Base-by-base conservation (phyloP, 2,888 invertebrate species). In the Heliconius cydno region DNA sequence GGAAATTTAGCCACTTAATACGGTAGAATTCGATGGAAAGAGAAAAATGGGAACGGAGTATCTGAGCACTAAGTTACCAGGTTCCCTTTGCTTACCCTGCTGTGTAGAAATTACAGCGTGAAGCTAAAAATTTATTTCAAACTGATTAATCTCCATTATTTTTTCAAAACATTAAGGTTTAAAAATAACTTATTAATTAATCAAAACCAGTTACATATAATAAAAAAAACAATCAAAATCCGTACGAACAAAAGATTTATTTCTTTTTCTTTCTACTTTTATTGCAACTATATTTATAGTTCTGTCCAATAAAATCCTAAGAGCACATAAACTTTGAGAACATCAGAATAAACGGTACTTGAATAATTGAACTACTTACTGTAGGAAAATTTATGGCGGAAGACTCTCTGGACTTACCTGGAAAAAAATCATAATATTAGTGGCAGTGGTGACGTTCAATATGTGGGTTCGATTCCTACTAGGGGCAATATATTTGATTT, bases 311-410 rank as follows among this genome's bases (percentile, higher is more conserved):
- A 75, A 75, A 75, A 75, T 41, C 38, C 22, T 34, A 66, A 66
- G 30, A 41, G 41, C 71, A 10, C 65, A 72, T 78, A 46, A 73
- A 60, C 34, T 25, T 34, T 60, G 60, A 25, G 38, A 34, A 73
- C 25, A 60, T 60, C 73, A 25, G 65, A 72, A 78, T 65, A 72
- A 77, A 34, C 38, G 66, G 46, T 76, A 19, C 38, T 57, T 78
- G 78, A 67, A 78, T 78, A 73, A 78, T 73, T 73, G 67, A 73
- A 73, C 46, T 52, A 52, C 78, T 78, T 57, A 78, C 78, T 67
- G 34, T 73, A 67, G 72, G 22, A 52, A 6, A 57, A 57, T 73
- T 66, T 78, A 73, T 78, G 38, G 73, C 38, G 30, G 30, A 25
- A 22, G 12, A 13, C 19, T 41, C 34, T 13, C 60, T 10, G 19